Conservation (phyloP, 2,888 invertebrate species). For the Metellina segmentata region DNA sequence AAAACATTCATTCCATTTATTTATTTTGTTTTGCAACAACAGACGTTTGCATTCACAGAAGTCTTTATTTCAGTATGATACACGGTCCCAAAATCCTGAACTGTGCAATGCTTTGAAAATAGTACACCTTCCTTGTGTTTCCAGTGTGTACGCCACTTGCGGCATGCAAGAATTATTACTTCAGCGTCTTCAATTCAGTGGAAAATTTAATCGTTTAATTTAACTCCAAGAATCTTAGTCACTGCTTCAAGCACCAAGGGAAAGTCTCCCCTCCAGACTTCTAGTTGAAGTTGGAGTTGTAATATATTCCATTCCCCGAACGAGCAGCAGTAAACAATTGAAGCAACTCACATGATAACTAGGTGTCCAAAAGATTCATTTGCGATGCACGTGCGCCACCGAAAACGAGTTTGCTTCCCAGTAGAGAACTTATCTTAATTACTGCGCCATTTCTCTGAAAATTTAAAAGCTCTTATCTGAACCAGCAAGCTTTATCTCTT, state of each 20-base stretch:
- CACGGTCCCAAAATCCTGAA: too few species aligned
- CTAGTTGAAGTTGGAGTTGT: neutral
- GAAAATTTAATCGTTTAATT: neutral
- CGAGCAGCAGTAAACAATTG: neutral
- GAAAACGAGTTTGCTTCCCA: neutral
- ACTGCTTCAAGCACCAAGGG: neutral
- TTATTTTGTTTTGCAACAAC: too few species aligned
- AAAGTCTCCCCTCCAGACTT: too few species aligned
- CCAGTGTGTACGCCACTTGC: too few species aligned
- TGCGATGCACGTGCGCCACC: slow-evolving; percentile 37
- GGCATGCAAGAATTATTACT: neutral
- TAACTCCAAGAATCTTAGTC: neutral
- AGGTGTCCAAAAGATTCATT: slow-evolving; percentile 39
- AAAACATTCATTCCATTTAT: too few species aligned
- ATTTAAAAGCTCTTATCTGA: slow-evolving; percentile 63
- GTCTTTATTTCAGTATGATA: too few species aligned
- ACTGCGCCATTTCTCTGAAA: slow-evolving; percentile 50
- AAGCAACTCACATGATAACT: slow-evolving; percentile 15
- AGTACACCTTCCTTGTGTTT: too few species aligned
- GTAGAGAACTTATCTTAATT: slow-evolving; percentile 63
- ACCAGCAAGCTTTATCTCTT: slow-evolving; percentile 37
- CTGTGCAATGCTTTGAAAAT: too few species aligned
- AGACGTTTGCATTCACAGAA: too few species aligned
- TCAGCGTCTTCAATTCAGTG: neutral
- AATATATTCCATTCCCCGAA: neutral